phyloP scores from a whole-genome alignment of 2,113 vertebrate genomes.

The Labeo catla region DNA sequence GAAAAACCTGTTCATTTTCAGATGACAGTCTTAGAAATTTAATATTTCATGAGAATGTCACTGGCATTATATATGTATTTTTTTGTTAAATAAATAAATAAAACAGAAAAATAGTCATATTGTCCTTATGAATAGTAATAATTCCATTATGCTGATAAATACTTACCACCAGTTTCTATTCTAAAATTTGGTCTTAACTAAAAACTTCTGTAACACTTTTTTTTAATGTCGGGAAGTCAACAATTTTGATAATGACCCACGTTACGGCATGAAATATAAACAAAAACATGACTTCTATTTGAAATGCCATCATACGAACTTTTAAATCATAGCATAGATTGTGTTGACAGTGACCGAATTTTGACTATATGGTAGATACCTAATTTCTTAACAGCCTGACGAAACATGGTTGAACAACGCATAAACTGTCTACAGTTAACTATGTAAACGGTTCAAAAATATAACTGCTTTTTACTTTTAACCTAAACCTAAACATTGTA shows the following conservation, averaged over 20 bases:
- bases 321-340: not conserved
- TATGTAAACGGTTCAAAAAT: not conserved
- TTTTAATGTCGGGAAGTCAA: not conserved
- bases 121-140: not conserved
- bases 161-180: not conserved
- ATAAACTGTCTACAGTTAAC: not conserved
- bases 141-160: not conserved
- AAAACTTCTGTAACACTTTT: not conserved
- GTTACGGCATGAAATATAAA: not conserved
- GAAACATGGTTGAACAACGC: constrained; percentile 1
- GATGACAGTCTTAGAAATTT: not conserved
- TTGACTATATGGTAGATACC: constrained; percentile 4
- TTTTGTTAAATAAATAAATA: not conserved
- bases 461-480: not conserved
- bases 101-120: not conserved
- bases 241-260: not conserved
- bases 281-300: not conserved
- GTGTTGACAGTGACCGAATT: not conserved
- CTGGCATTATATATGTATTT: not conserved
- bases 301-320: not conserved
- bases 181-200: not conserved
- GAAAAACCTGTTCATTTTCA: not conserved
- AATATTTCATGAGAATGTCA: not conserved
- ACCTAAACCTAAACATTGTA: not conserved
- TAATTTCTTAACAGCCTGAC: not conserved